A percentile compares a stretch with the other conserved stretches of the same genome.
Evolutionary conservation across 2,888 invertebrate species (phyloP).

Genomic region (Sipha maydis): DNA sequence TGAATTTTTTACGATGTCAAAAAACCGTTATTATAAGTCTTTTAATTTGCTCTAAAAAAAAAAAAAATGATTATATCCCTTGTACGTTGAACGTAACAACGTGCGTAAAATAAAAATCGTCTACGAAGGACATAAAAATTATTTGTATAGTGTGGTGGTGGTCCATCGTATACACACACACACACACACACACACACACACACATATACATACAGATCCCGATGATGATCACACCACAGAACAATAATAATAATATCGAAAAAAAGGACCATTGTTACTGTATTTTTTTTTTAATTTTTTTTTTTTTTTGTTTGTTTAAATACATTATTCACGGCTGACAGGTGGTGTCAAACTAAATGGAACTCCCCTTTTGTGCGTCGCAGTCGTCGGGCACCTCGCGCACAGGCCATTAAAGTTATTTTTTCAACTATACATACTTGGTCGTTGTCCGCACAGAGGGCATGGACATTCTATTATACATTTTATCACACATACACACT

Average conservation of each 20-base stretch:
- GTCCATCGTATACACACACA: not conserved
- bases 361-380: conserved; percentile 57
- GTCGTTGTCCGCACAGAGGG: not conserved
- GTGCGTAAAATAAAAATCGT: conserved; percentile 36
- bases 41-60: conserved; percentile 39
- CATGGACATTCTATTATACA: conserved; percentile 16
- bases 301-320: conserved; percentile 52
- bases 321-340: conserved; percentile 62
- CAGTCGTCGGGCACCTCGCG: conserved; percentile 18
- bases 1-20: conserved; percentile 20
- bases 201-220: not conserved
- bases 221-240: conserved; percentile 48
- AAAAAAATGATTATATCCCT: not conserved
- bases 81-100: conserved; percentile 13
- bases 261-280: conserved; percentile 49
- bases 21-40: conserved; percentile 37
- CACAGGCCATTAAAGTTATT: conserved; percentile 46
- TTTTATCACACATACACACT: not conserved
- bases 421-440: conserved; percentile 26
- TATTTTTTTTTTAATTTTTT: not conserved
- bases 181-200: not conserved
- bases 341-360: conserved; percentile 58
- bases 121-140: conserved; percentile 1
- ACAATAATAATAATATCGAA: conserved; percentile 55
- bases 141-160: not conserved